Evolutionary conservation across 2,113 vertebrate species (phyloP).

Genomic region (Chrysochloris asiatica): DNA sequence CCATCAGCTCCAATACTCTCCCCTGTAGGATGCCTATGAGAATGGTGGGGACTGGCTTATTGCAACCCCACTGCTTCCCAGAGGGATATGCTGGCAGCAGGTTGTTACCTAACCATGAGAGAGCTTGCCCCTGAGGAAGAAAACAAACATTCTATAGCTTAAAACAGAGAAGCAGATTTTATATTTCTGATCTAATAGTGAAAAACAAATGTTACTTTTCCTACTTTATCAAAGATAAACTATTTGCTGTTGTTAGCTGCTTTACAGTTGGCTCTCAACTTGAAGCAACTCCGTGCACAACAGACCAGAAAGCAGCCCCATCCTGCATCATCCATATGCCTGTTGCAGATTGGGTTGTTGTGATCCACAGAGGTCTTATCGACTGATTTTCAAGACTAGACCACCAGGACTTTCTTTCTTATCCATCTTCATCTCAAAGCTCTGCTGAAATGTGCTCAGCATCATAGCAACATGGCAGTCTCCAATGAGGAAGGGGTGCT

Average conservation of each 20-base stretch:
- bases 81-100: neutral
- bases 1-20: neutral
- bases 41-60: neutral
- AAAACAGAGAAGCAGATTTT: constrained; percentile 24
- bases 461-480: neutral
- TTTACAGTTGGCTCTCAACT: neutral
- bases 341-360: neutral
- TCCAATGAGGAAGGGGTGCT: neutral
- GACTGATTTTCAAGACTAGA: neutral
- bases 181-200: neutral
- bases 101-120: neutral
- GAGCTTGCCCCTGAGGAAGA: constrained; percentile 13
- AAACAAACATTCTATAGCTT: neutral
- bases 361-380: neutral
- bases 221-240: neutral
- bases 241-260: neutral
- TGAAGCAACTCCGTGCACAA: neutral
- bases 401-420: neutral
- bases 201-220: constrained; percentile 12
- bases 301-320: neutral
- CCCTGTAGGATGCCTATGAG: neutral
- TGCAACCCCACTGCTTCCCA: neutral
- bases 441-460: neutral
- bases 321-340: neutral
- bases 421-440: neutral